These are phyloP conservation scores for Sinhomidia bicolor DNA, from an alignment of 2,888 invertebrate species.

Conservation along the genomic window DNA sequence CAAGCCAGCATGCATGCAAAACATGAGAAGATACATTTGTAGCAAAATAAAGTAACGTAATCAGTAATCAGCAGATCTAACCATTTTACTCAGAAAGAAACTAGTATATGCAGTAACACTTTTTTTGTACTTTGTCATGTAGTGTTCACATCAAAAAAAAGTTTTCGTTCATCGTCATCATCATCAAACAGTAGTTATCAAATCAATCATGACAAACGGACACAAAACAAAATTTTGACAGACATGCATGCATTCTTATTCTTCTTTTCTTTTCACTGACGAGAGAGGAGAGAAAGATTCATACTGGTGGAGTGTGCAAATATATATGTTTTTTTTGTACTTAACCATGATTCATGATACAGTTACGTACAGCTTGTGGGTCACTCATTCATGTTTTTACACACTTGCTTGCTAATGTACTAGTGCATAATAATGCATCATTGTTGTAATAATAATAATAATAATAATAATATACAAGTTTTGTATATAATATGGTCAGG, in stretches of 20 bases:
- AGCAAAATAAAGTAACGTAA: no score
- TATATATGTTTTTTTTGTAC: neutral
- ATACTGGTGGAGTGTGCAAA: no score
- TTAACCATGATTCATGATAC: slow-evolving; percentile 48
- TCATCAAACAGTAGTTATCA: neutral
- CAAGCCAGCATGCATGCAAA: no score
- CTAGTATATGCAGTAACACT: neutral
- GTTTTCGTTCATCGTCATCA: slow-evolving; percentile 31
- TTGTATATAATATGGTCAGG: no score
- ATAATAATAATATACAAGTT: no score
- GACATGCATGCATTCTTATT: no score
- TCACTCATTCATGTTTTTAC: slow-evolving; percentile 57
- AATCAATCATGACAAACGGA: neutral
- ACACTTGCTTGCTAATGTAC: neutral
- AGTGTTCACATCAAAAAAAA: neutral
- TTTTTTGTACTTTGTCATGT: neutral
- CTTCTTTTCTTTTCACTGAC: neutral
- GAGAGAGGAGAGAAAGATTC: neutral
- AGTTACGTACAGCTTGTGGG: slow-evolving; percentile 64
- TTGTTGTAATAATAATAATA: no score
- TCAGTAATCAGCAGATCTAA: neutral
- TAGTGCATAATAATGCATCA: slow-evolving; percentile 2
- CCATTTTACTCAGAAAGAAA: no score
- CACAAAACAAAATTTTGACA: neutral
- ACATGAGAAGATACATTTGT: no score